Conservation (phyloP, 2,888 invertebrate genomes). For the Automeris io region DNA sequence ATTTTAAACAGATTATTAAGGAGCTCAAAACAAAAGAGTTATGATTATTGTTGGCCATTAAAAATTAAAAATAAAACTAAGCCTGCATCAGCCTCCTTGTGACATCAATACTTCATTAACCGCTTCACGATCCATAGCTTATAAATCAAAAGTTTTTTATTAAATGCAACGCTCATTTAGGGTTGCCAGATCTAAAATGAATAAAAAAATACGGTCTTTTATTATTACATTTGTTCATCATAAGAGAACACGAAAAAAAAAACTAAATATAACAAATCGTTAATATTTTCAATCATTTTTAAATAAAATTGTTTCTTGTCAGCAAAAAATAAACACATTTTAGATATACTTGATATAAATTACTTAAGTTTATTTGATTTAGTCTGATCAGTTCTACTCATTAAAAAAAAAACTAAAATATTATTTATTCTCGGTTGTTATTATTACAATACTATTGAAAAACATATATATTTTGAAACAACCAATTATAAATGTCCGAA, state of each 20-base stretch:
- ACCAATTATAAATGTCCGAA: slow-evolving; percentile 47
- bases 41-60: slow-evolving; percentile 31
- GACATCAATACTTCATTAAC: slow-evolving; percentile 64
- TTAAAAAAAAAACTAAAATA: not conserved
- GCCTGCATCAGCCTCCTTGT: slow-evolving; percentile 27
- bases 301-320: no score
- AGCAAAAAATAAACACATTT: no score
- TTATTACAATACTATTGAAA: slow-evolving; percentile 65
- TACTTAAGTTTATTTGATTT: no score
- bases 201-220: slow-evolving; percentile 25
- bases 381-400: no score
- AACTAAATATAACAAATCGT: no score
- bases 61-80: slow-evolving; percentile 22
- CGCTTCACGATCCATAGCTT: slow-evolving; percentile 56
- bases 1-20: slow-evolving; percentile 18
- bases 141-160: slow-evolving; percentile 50
- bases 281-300: no score
- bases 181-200: slow-evolving; percentile 45
- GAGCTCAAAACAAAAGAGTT: slow-evolving; percentile 30
- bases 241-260: no score
- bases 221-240: no score
- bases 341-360: no score
- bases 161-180: slow-evolving; percentile 54
- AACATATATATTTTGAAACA: slow-evolving; percentile 50
- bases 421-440: slow-evolving; percentile 53